phyloP scores from a whole-genome alignment of 2,113 vertebrate genomes.

The Proteles cristata region DNA sequence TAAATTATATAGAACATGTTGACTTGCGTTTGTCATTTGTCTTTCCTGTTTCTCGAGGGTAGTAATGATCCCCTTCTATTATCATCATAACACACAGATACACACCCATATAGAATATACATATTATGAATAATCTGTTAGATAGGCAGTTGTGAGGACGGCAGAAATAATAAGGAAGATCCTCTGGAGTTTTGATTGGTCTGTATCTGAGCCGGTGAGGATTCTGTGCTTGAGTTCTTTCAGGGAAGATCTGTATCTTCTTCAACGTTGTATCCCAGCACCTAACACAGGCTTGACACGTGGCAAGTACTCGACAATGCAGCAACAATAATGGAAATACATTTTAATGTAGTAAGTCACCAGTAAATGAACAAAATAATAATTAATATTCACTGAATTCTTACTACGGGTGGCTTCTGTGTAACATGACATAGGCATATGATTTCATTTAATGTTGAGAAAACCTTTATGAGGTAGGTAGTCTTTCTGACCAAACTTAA shows the following conservation, averaged over 20 bases:
- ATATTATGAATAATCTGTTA: neutral
- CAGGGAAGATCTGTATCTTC: neutral
- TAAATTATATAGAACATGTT: neutral
- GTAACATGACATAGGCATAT: neutral
- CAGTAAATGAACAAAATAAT: neutral
- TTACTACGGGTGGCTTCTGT: neutral
- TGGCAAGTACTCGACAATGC: neutral
- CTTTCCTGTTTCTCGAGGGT: neutral
- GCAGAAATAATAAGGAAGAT: neutral
- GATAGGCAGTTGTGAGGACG: neutral
- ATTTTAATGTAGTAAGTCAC: neutral
- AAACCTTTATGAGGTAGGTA: neutral
- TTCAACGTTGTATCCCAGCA: neutral
- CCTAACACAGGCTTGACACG: neutral
- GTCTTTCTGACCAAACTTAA: constrained; percentile 1
- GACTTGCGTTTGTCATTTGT: neutral
- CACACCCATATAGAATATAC: neutral
- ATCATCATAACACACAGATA: neutral
- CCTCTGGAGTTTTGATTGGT: neutral
- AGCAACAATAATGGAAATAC: neutral
- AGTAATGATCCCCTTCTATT: neutral
- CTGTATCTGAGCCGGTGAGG: neutral
- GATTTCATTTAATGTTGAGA: neutral
- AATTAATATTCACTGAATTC: neutral
- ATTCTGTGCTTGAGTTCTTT: neutral